These are phyloP conservation scores for Sarcophaga caerulescens DNA, from an alignment of 2,888 invertebrate species.

Conservation along the genomic window DNA sequence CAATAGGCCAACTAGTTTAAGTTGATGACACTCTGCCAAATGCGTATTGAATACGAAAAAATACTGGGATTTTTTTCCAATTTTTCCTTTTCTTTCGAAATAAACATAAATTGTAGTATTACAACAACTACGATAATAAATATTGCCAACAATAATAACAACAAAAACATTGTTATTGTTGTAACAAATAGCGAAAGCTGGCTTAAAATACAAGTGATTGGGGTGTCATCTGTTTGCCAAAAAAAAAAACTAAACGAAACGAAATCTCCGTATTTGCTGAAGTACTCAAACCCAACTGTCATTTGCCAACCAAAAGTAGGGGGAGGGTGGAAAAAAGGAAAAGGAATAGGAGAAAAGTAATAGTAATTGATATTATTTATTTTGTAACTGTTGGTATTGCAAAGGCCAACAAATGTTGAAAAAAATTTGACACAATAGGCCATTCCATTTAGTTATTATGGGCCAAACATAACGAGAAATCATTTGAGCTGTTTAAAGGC, in stretches of 20 bases:
- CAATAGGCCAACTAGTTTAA: constrained; percentile 63
- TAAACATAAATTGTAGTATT: constrained; percentile 53
- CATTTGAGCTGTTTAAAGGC: constrained; percentile 57
- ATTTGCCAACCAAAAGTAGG: constrained; percentile 26
- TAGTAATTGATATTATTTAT: constrained; percentile 67
- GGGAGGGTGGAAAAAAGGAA: neutral
- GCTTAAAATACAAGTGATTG: neutral
- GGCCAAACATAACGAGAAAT: constrained; percentile 56
- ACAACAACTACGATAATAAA: constrained; percentile 37
- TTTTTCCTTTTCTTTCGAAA: neutral
- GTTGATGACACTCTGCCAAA: constrained; percentile 65
- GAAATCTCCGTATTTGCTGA: constrained; percentile 13
- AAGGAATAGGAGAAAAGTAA: constrained; percentile 42
- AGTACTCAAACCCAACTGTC: neutral
- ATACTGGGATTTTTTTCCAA: neutral
- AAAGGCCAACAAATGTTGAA: constrained; percentile 43
- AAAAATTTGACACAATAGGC: constrained; percentile 42
- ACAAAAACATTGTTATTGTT: constrained; percentile 1
- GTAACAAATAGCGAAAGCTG: neutral
- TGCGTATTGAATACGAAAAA: constrained; percentile 30
- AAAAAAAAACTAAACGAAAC: neutral
- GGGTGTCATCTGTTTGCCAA: constrained; percentile 59
- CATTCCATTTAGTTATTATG: constrained; percentile 43
- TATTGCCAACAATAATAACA: constrained; percentile 19
- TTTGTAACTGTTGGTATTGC: constrained; percentile 37